A percentile compares a stretch with the other conserved stretches of the same genome.
Conservation (phyloP, 64 coral and sea anemone genomes). For the Dendronephthya gigantea region DNA sequence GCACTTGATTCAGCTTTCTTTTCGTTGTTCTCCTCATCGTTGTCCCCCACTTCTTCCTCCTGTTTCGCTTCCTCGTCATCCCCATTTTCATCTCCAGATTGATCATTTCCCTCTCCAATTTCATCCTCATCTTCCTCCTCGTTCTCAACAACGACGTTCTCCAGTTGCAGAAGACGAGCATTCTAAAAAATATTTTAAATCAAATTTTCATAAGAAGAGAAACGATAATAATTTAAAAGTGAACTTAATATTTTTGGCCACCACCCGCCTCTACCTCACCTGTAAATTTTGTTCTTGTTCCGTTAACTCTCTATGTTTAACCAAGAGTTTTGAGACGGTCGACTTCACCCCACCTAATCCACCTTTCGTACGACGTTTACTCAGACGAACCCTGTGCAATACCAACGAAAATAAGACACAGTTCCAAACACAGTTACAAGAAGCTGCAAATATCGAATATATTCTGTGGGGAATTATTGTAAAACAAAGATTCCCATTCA, state of each 20-base stretch:
- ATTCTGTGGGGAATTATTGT: too few species aligned
- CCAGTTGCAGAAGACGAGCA: constrained; percentile 47
- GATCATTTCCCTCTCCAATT: neutral
- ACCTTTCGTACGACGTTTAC: constrained; percentile 76
- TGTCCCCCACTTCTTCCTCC: constrained; percentile 14
- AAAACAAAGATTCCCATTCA: too few species aligned
- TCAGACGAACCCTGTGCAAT: constrained; percentile 64
- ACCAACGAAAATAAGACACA: neutral
- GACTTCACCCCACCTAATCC: constrained; percentile 88
- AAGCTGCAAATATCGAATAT: too few species aligned
- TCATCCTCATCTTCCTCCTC: constrained; percentile 56
- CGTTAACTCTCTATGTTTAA: constrained; percentile 79
- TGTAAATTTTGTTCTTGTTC: constrained; percentile 71
- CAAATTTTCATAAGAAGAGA: neutral
- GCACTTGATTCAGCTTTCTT: constrained; percentile 16
- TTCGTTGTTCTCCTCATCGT: constrained; percentile 23
- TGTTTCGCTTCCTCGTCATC: constrained; percentile 40
- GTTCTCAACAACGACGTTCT: constrained; percentile 35
- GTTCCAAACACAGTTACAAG: neutral
- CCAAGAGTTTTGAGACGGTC: constrained; percentile 82
- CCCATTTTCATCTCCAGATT: constrained; percentile 3
- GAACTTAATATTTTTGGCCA: too few species aligned
- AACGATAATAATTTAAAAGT: neutral
- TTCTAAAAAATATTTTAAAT: neutral
- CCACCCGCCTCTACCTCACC: constrained; percentile 53